Base-by-base conservation (phyloP, 2,888 invertebrate genomes). In the Hoplodrina blanda region DNA sequence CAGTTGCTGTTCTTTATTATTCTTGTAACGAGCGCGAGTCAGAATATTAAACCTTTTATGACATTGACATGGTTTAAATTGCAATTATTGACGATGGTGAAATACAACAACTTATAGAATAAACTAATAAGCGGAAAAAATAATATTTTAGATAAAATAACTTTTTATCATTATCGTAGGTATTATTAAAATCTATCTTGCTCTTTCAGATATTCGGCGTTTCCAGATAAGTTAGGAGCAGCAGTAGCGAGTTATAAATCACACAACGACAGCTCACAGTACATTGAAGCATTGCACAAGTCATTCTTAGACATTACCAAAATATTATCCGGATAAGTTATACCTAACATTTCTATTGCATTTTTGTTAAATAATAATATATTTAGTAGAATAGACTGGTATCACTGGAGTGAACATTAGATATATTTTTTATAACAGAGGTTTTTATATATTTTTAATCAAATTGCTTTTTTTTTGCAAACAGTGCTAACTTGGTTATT, bases 231-330 rank as follows among this genome's bases (percentile, higher is more conserved):
- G 81, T 95, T 99, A 44, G 99, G 99, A 17, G 97, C 98, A 55
- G 97, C 98, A 60, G 97, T 98, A 11, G 98, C 98, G 0, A 97
- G 98, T 77, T 99, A 99, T 90, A 97, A 97, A 76, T 94, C 97
- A 1, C 96, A 97, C 81, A 97, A 97, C 65, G 96, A 97, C 91
- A 98, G 98, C 65, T 93, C 95, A 30, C 97, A 97, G 71, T 99
- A 98, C 89, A 95, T 97, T 5, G 96, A 97, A 72, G 97, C 97
- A 65, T 94, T 98, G 57, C 96, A 97, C 80, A 94, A 97, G 78
- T 97, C 98, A 25, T 97, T 98, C 88, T 95, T 97, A 86, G 97
- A 97, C 84, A 97, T 99, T 54, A 95, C 93, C 10, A 92, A 93
- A 81, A 90, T 95, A 85, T 87, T 96, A 70, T 91, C 93, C 2